These are phyloP conservation scores for Minunthozetes semirufus DNA, from an alignment of 2,888 invertebrate species.

Conservation along the genomic window DNA sequence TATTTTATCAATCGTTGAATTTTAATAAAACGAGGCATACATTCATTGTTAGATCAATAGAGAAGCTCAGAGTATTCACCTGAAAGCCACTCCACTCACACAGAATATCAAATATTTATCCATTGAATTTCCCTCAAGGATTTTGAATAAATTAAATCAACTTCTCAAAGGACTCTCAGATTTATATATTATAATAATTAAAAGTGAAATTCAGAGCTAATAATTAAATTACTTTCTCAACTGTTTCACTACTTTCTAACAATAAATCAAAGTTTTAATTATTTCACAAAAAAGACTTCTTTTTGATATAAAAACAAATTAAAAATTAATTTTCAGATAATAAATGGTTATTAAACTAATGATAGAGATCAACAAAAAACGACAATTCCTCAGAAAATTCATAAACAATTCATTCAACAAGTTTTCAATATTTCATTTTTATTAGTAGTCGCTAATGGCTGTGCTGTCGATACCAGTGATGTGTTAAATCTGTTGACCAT, in stretches of 20 bases:
- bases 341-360: too few species aligned
- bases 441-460: background rate
- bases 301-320: too few species aligned
- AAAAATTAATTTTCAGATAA: too few species aligned
- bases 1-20: background rate
- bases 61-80: background rate
- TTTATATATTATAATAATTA: background rate
- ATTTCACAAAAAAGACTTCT: too few species aligned
- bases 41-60: background rate
- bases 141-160: background rate
- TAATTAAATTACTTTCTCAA: background rate
- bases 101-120: background rate
- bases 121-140: background rate
- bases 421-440: conserved; percentile 11
- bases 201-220: background rate
- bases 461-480: background rate
- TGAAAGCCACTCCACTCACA: background rate
- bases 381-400: background rate
- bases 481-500: background rate
- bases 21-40: background rate
- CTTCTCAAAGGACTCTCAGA: background rate
- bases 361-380: background rate
- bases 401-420: conserved; percentile 11
- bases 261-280: too few species aligned
- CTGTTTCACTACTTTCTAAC: too few species aligned